A percentile compares a stretch with the other conserved stretches of the same genome.
These are phyloP conservation scores for Dicrostonyx torquatus DNA, from an alignment of 2,797 vertebrate species.

Conservation along the genomic window DNA sequence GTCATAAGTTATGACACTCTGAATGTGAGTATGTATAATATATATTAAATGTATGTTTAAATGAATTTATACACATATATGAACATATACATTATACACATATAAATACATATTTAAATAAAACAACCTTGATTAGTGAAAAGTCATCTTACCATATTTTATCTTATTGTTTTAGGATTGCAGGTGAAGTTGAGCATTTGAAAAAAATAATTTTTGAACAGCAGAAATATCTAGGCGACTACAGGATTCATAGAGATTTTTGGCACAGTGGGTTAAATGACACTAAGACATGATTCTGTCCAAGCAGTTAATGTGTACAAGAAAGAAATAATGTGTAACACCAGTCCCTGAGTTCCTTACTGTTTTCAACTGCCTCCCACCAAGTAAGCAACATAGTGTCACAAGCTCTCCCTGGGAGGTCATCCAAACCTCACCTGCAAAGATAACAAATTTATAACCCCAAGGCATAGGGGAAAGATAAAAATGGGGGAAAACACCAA, in stretches of 20 bases:
- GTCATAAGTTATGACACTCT: background rate
- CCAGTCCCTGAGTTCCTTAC: background rate
- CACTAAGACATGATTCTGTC: background rate
- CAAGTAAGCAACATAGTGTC: background rate
- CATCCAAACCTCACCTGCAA: background rate
- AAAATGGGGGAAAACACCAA: no score
- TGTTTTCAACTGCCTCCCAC: background rate
- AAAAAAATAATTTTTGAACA: slow-evolving; percentile 33
- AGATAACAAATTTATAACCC: background rate
- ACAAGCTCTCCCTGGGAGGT: background rate
- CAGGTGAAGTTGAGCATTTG: background rate
- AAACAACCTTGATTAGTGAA: background rate
- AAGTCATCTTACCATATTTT: background rate
- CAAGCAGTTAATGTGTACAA: background rate
- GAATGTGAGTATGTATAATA: background rate
- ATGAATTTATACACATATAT: background rate
- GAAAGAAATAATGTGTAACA: background rate
- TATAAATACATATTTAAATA: background rate
- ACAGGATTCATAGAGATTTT: background rate
- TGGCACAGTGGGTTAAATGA: background rate
- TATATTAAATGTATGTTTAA: background rate
- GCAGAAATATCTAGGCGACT: slow-evolving; percentile 21
- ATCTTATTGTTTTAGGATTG: background rate
- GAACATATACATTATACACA: background rate
- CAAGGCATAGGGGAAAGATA: background rate